Evolutionary conservation across 2,113 vertebrate species (phyloP), one percentile per base, ranked within the genome.

Genomic region (Pygoscelis antarcticus): DNA sequence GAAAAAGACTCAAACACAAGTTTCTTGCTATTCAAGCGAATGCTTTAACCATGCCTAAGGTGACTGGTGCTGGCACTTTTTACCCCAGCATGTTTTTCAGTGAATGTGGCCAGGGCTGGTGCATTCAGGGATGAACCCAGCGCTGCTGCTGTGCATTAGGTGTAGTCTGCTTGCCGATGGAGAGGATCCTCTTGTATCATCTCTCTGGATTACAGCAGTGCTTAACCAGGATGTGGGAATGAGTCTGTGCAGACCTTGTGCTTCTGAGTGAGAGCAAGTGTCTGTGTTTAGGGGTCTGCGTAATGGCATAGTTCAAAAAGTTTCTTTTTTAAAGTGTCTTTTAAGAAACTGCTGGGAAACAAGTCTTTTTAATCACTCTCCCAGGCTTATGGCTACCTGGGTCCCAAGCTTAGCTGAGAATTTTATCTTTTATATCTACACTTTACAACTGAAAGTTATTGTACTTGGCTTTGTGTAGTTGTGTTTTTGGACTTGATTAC

Each of bases 321-420:
- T 11, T 32, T 36, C 19, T 61, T 32, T 64, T 58, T 32, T 10
- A 13, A 61, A 36, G 2, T 34, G 7, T 42, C 42, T 42, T 42
- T 42, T 42, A 42, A n/a, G 25, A 72, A 8, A 16, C 7, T 0
- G 0, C 29, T 68, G 42, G 22, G 54, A 79, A 61, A 15, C 19
- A 49, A 52, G 38, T 16, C 7, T 18, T 92, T 51, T 72, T 42
- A 44, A 77, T 78, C 69, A 40, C 9, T 9, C 27, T 72, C 21
- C 47, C 64, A 74, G 75, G 23, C 44, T 92, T 74, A 66, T 0
- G 3, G 40, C 40, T 95, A 54, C 42, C 46, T 83, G 30, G 13
- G 15, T 46, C 47, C 20, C 25, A 71, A 70, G 23, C 16, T 79
- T 36, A 44, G 21, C 44, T 72, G 65, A 60, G 36, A 82, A 13